Conservation (phyloP, 2,888 invertebrate genomes). For the Drosophila nr. medialis region DNA sequence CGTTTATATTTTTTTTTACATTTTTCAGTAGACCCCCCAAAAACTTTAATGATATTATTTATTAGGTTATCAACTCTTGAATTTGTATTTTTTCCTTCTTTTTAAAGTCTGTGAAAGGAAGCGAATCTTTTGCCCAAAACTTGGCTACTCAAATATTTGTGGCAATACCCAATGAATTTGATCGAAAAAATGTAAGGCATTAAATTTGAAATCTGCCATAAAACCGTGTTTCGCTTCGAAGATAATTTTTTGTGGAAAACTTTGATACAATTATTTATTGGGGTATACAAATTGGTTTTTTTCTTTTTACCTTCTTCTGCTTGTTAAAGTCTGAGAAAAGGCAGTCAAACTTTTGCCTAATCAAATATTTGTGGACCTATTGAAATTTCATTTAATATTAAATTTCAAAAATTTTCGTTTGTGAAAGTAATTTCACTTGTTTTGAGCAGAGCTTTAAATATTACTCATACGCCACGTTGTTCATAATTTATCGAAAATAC, state of each 20-base stretch:
- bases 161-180: not conserved
- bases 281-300: not conserved
- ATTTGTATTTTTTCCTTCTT: not conserved
- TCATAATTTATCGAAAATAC: constrained; percentile 63
- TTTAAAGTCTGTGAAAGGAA: not conserved
- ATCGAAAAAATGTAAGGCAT: too few species aligned
- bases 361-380: constrained; percentile 9
- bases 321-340: not conserved
- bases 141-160: not conserved
- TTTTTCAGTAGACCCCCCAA: not conserved
- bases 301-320: not conserved
- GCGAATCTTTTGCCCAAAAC: not conserved
- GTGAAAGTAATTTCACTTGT: constrained; percentile 15
- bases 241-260: not conserved
- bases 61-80: not conserved
- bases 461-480: constrained; percentile 56
- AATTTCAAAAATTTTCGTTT: not conserved
- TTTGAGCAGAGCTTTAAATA: constrained; percentile 27
- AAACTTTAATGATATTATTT: not conserved
- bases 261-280: not conserved
- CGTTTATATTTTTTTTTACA: not conserved
- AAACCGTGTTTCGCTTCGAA: not conserved
- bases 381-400: not conserved
- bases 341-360: not conserved
- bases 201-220: not conserved